Conservation (phyloP, 2,888 invertebrate species). For the Sepioteuthis lessoniana region DNA sequence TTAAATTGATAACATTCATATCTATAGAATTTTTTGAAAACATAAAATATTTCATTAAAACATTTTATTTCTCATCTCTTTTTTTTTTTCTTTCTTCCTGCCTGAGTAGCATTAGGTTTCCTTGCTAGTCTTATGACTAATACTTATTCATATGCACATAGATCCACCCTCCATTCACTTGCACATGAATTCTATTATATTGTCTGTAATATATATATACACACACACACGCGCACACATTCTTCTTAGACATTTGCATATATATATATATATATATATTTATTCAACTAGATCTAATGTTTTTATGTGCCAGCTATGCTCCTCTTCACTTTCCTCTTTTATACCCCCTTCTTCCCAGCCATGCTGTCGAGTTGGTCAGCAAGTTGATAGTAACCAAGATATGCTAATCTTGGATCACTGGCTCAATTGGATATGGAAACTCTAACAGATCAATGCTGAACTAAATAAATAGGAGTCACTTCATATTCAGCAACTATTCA, state of each 20-base stretch:
- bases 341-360: background rate
- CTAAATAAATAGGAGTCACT: background rate
- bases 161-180: too few species aligned
- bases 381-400: conserved; percentile 14
- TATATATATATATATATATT: background rate
- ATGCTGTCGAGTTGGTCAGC: background rate
- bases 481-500: background rate
- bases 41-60: too few species aligned
- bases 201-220: too few species aligned
- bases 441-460: background rate
- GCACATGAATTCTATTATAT: too few species aligned
- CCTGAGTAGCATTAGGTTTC: too few species aligned
- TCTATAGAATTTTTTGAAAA: too few species aligned
- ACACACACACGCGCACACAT: too few species aligned
- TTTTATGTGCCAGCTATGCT: background rate
- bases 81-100: too few species aligned
- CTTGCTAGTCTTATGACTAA: background rate
- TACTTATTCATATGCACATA: background rate
- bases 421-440: background rate
- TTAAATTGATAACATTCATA: too few species aligned
- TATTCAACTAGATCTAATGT: conserved; percentile 8
- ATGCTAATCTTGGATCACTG: conserved; percentile 33
- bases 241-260: too few species aligned
- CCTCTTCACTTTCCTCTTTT: background rate
- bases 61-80: too few species aligned